Base-by-base conservation (phyloP, 2,113 vertebrate genomes). In the Taurulus bubalis region DNA sequence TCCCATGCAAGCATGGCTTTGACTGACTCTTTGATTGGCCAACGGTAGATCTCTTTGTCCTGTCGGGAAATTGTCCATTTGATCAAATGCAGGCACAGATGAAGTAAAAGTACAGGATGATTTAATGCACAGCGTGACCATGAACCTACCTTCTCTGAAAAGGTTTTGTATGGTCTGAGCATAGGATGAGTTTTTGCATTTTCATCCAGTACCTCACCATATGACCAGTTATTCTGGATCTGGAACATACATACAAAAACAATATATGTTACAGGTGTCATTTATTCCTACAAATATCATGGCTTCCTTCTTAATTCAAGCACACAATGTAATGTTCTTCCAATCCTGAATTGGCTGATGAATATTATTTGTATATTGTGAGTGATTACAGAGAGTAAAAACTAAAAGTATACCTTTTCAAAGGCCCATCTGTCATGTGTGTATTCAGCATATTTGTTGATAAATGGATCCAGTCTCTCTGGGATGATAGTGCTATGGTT, bases 1-100 rank as follows among this genome's bases (percentile, higher is more conserved):
- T 98, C 97, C 97, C 97, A 98, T 24, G 96, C 97, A 16, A 97
- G 89, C 97, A 98, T 98, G 84, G 97, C 97, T 87, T 98, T 98
- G 53, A 98, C 69, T 2, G 97, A 98, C 85, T 98, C 97, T 87
- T 98, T 98, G 84, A 98, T 98, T 26, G 97, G 97, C 97, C 97
- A 98, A 4, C 97, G 95, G 87, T 98, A 98, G 71, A 98, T 98
- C 89, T 98, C 97, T 89, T 98, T 97, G 94, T 98, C 97, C 97
- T 98, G 71, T 3, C 45, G 53, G 32, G 30, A 45, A 34, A 58
- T 36, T 49, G 24, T 32, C n/a, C 18, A 5, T 9, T 45, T 59
- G 20, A 66, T 58, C 20, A 75, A 58, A 83, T 14, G 18, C 1
- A 60, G 6, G 26, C 11, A 64, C 0, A 30, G 9, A 53, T 66